phyloP scores from a whole-genome alignment of 1,140 invertebrate genomes.

The Mesaphorura yosii region DNA sequence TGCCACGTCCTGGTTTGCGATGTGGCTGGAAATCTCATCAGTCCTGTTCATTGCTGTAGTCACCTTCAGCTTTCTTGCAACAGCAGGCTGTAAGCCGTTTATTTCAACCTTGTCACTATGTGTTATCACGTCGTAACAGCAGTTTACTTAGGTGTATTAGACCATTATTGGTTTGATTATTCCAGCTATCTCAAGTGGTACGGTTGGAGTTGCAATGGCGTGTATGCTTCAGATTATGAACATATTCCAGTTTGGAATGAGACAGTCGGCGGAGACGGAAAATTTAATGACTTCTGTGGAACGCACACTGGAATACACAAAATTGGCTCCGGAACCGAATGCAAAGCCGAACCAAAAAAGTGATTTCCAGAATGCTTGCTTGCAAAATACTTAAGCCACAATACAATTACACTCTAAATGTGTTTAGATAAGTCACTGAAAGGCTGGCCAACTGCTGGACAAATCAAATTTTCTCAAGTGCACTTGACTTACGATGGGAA shows the following conservation, averaged over 20 bases:
- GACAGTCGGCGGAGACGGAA: conserved; percentile 64
- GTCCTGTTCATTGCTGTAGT: neutral
- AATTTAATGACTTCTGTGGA: conserved; percentile 73
- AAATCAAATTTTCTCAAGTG: conserved; percentile 54
- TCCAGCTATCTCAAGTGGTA: conserved; percentile 9
- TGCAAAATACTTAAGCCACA: too few species aligned
- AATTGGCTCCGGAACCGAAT: conserved; percentile 37
- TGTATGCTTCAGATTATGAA: conserved; percentile 19
- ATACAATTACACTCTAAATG: too few species aligned
- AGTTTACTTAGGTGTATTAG: too few species aligned
- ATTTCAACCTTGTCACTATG: conserved; percentile 38
- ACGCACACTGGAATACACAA: conserved; percentile 59
- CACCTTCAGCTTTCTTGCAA: conserved; percentile 33
- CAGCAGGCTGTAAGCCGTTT: conserved; percentile 57
- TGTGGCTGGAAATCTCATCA: conserved; percentile 16
- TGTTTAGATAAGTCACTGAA: conserved; percentile 48
- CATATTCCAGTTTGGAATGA: conserved; percentile 61
- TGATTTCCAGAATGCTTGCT: neutral
- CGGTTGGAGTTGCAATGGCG: conserved; percentile 28
- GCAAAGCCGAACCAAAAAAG: conserved; percentile 14
- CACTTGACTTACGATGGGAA: conserved; percentile 43
- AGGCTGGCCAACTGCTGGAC: conserved; percentile 55
- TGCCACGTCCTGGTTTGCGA: conserved; percentile 37
- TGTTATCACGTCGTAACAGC: too few species aligned
- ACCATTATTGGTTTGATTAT: too few species aligned